Conservation (phyloP, 2,797 vertebrate genomes). For the Setipinna tenuifilis region DNA sequence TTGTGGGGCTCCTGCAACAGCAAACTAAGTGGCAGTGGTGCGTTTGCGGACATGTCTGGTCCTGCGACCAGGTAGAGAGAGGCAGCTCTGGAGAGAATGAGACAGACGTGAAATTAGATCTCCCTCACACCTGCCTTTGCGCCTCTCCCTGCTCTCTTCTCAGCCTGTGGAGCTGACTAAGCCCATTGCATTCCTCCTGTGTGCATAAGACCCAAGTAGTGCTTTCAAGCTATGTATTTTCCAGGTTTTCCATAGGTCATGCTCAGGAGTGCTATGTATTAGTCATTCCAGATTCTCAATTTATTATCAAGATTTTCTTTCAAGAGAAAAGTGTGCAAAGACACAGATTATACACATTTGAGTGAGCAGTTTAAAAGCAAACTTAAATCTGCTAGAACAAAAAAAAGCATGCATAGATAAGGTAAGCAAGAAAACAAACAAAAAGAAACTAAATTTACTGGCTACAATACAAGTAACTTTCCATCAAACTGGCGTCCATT, state of each 20-base stretch:
- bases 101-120: constrained; percentile 58
- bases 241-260: neutral
- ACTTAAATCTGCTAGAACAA: neutral
- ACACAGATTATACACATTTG: neutral
- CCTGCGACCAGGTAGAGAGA: constrained; percentile 69
- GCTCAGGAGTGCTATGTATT: neutral
- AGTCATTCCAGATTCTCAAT: neutral
- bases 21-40: constrained; percentile 44
- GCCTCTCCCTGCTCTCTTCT: constrained; percentile 34
- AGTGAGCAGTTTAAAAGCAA: neutral
- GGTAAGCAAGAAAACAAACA: neutral
- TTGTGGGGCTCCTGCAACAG: constrained; percentile 33
- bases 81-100: constrained; percentile 54
- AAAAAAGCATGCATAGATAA: neutral
- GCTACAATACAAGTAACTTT: neutral
- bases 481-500: neutral
- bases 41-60: constrained; percentile 74
- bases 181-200: constrained; percentile 5
- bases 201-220: neutral
- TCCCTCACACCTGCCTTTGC: constrained; percentile 62
- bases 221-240: neutral
- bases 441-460: no score
- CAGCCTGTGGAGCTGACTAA: neutral
- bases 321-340: no score
- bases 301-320: neutral